These are phyloP conservation scores for Zaprionus taronus DNA, from an alignment of 1,140 invertebrate genomes.

Conservation along the genomic window DNA sequence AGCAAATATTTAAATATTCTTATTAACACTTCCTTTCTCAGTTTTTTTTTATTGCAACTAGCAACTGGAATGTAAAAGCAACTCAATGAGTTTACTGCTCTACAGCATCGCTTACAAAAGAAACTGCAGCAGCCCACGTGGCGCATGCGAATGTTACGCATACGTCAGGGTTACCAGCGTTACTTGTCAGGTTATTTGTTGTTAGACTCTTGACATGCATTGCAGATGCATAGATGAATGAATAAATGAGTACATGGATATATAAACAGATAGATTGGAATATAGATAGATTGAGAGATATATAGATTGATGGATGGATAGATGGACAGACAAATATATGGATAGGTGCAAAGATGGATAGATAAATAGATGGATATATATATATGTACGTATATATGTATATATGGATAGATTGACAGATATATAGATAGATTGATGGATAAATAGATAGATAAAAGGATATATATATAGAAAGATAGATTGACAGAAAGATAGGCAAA, in stretches of 20 bases:
- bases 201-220: conserved; percentile 47
- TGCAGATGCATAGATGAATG: neutral
- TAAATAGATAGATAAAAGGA: neutral
- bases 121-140: conserved; percentile 16
- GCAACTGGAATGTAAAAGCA: conserved; percentile 8
- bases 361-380: neutral
- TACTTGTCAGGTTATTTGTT: neutral
- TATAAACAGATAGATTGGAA: neutral
- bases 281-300: neutral
- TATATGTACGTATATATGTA: too few relatives aligned
- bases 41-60: neutral
- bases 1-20: too few relatives aligned
- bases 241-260: too few relatives aligned
- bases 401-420: neutral
- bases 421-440: neutral
- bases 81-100: neutral
- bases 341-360: neutral
- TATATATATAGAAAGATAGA: neutral
- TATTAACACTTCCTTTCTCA: neutral
- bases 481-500: neutral
- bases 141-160: conserved; percentile 55
- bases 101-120: neutral
- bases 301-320: neutral
- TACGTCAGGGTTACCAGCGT: conserved; percentile 45
- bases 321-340: neutral